Base-by-base conservation (phyloP, 2,797 vertebrate species). In the Poeciliopsis turneri region DNA sequence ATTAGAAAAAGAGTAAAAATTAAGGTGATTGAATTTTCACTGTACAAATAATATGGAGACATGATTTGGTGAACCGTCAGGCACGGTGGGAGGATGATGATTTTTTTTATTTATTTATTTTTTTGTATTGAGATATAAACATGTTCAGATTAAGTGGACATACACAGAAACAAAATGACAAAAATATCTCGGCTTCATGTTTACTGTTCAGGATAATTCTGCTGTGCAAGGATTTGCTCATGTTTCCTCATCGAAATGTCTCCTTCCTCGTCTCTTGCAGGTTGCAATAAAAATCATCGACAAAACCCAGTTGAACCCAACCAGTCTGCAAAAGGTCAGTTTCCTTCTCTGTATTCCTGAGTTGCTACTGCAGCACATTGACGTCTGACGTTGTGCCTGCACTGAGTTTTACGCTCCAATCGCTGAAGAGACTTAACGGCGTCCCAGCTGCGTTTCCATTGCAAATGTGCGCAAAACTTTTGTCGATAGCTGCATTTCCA, bases 271-370 rank as follows among this genome's bases (percentile, higher is more conserved):
- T 81, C n/a, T 86, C 68, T 87, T 94, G n/a, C 91, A 98, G 97
- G 97, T 98, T 36, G 97, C 97, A 83, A 98, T 98, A 95, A 98
- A 98, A 94, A 98, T 98, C 90, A 98, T 98, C 0, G 97, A 98
- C 93, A 98, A 98, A 94, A 97, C 97, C 15, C 97, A 98, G 94
- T 94, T 98, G 94, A 98, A 98, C 87, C 97, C 97, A 84, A 97
- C 97, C 87, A 98, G 97, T 94, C 95, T 98, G 84, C 97, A 98
- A 89, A 98, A 98, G 97, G 97, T 97, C 86, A 95, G 95, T 90
- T 15, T 18, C 39, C 30, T 12, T 80, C 61, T 69, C 84, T 49
- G 5, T 72, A 6, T 69, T 66, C 25, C 18, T 36, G 30, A 53
- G 47, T n/a, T 53, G 30, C 41, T n/a, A n/a, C 1, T 70, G n/a